These are phyloP conservation scores for Synergus itoensis DNA, from an alignment of 2,888 invertebrate genomes.

Conservation along the genomic window DNA sequence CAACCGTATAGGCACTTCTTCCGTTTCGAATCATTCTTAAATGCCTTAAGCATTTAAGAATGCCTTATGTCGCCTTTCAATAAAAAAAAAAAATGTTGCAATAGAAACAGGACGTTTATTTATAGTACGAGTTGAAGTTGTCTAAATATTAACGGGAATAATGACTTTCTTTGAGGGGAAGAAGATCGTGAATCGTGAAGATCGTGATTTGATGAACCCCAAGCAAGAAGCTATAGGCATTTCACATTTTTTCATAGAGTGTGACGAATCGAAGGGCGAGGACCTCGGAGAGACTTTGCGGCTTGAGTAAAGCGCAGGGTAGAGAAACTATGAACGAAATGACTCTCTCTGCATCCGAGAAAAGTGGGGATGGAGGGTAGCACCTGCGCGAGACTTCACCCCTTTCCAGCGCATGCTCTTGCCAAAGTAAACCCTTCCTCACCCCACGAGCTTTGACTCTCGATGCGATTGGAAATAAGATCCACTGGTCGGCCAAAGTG, in stretches of 20 bases:
- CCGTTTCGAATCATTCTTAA: constrained; percentile 50
- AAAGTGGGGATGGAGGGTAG: constrained; percentile 58
- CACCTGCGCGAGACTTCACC: constrained; percentile 74
- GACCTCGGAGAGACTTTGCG: background rate
- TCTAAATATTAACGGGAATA: no score
- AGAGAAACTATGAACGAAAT: constrained; percentile 68
- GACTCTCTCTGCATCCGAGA: constrained; percentile 57
- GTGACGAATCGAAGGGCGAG: constrained; percentile 9
- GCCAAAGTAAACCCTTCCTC: constrained; percentile 60
- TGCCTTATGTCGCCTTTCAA: background rate
- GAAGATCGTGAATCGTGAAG: background rate
- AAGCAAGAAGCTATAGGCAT: background rate
- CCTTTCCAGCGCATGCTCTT: constrained; percentile 73
- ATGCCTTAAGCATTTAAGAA: background rate
- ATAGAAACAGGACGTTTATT: background rate
- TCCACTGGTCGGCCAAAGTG: constrained; percentile 55
- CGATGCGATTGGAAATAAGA: constrained; percentile 66
- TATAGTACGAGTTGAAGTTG: no score
- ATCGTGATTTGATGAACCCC: background rate
- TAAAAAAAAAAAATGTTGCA: background rate
- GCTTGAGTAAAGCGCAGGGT: constrained; percentile 64
- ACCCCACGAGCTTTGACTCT: constrained; percentile 65
- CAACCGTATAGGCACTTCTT: constrained; percentile 50
- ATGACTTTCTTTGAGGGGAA: background rate
- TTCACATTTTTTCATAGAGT: background rate